Conservation (phyloP, 2,797 vertebrate genomes). For the Rhinophrynus dorsalis region DNA sequence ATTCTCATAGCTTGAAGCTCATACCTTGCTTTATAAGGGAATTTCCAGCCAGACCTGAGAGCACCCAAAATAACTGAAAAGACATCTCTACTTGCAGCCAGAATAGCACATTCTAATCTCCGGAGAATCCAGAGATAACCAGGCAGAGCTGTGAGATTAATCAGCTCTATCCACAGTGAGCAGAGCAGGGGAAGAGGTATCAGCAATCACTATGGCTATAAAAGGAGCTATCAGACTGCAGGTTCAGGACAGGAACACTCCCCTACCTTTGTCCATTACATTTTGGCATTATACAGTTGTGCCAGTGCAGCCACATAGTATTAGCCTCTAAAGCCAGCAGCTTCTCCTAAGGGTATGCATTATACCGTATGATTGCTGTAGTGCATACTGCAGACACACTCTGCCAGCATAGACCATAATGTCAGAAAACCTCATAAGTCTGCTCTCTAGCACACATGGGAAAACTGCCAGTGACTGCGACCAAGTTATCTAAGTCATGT, state of each 20-base stretch:
- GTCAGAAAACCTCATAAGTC: no score
- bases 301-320: not conserved
- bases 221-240: conserved; percentile 1
- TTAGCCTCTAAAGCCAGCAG: no score
- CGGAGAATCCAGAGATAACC: conserved; percentile 44
- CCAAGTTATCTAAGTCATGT: no score
- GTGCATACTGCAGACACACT: no score
- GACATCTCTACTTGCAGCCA: conserved; percentile 12
- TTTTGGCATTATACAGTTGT: no score
- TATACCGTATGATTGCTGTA: no score
- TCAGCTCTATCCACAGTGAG: conserved; percentile 7
- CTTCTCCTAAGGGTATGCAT: no score
- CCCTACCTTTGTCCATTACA: no score
- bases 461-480: no score
- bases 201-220: conserved; percentile 19
- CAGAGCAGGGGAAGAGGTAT: conserved; percentile 4
- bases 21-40: conserved; percentile 47
- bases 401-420: no score
- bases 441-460: no score
- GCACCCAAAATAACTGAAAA: conserved; percentile 40
- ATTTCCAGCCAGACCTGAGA: conserved; percentile 19
- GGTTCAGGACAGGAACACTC: not conserved
- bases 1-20: not conserved
- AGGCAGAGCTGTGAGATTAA: conserved; percentile 27
- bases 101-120: conserved; percentile 46